These are phyloP conservation scores for Diacarnus erythraeanus DNA, from an alignment of 37 sponge, comb jelly and placozoan species.

Conservation along the genomic window DNA sequence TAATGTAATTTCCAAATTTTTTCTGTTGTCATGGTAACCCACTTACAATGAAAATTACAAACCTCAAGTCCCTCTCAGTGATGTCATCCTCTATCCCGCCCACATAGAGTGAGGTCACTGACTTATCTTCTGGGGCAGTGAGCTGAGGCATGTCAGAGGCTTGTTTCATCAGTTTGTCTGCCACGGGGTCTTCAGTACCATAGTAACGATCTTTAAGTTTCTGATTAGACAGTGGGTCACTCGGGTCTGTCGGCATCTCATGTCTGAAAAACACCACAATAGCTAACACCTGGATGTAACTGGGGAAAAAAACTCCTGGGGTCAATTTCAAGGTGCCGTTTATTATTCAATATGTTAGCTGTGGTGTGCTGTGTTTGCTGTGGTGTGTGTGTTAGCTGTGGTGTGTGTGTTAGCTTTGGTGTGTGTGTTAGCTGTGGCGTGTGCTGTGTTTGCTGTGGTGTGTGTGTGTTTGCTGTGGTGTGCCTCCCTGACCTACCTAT, in stretches of 20 bases:
- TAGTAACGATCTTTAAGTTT: constrained; percentile 97
- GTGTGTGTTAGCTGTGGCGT: too few relatives aligned
- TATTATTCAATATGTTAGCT: too few relatives aligned
- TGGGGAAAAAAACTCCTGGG: too few relatives aligned
- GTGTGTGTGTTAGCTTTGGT: too few relatives aligned
- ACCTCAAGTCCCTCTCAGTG: constrained; percentile 87
- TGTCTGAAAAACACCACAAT: constrained; percentile 52
- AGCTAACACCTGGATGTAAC: background rate
- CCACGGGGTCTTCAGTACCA: constrained; percentile 95
- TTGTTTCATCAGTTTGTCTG: constrained; percentile 86
- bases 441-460: too few relatives aligned
- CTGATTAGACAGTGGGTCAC: constrained; percentile 94
- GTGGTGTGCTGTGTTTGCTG: too few relatives aligned
- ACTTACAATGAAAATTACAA: background rate
- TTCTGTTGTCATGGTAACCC: background rate
- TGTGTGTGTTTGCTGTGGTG: too few relatives aligned
- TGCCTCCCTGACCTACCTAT: too few relatives aligned
- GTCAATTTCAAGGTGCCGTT: too few relatives aligned
- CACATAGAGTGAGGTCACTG: constrained; percentile 90
- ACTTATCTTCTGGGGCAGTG: constrained; percentile 76
- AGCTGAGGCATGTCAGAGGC: constrained; percentile 75
- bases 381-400: too few relatives aligned
- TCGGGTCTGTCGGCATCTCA: constrained; percentile 97
- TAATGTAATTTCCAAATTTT: too few relatives aligned
- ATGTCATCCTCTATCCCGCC: constrained; percentile 82